Conservation (phyloP, 1,140 invertebrate genomes). For the Drosophila rhopaloa region DNA sequence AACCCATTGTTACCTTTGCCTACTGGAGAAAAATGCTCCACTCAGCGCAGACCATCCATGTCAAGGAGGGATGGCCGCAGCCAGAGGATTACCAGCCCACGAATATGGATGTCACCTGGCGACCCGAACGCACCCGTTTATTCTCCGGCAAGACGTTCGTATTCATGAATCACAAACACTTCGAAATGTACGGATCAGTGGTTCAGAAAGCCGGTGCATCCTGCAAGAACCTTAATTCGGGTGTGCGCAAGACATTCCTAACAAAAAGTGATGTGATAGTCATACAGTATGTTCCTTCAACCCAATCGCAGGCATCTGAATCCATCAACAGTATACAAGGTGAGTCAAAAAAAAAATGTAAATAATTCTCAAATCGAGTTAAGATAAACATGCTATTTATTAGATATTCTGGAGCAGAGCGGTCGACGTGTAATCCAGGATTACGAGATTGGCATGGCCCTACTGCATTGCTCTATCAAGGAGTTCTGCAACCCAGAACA, state of each 20-base stretch:
- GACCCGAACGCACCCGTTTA: conserved; percentile 85
- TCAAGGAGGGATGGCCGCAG: conserved; percentile 84
- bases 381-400: not conserved
- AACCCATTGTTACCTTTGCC: conserved; percentile 87
- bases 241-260: conserved; percentile 85
- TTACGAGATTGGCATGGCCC: conserved; percentile 88
- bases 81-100: conserved; percentile 84
- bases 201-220: conserved; percentile 84
- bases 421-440: conserved; percentile 87
- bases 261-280: conserved; percentile 85
- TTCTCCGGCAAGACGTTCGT: conserved; percentile 87
- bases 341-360: conserved; percentile 53
- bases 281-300: conserved; percentile 85
- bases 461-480: conserved; percentile 87
- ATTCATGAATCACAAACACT: conserved; percentile 87
- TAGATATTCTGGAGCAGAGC: conserved; percentile 85
- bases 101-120: conserved; percentile 86
- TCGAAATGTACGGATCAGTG: conserved; percentile 86
- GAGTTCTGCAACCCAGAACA: conserved; percentile 89
- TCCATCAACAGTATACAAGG: conserved; percentile 84
- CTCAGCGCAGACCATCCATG: conserved; percentile 78
- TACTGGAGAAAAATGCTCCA: conserved; percentile 87
- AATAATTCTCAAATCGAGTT: not conserved
- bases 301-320: conserved; percentile 85
- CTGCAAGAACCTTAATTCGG: conserved; percentile 84